Conservation (phyloP, 2,797 vertebrate species). For the Oceanodroma leucorhoa region DNA sequence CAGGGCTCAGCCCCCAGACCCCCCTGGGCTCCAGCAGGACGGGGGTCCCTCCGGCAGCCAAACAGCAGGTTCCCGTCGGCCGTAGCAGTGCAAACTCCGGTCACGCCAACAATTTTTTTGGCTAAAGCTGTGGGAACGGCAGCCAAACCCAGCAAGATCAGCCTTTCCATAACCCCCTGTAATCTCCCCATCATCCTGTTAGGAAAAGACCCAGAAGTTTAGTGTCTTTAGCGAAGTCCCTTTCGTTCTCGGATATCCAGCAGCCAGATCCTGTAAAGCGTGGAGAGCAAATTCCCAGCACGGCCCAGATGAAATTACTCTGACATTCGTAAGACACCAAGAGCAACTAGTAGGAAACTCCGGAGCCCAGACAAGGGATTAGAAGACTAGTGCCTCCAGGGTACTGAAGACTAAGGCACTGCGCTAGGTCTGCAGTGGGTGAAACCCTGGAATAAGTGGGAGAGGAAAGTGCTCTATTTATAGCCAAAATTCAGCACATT, state of each 20-base stretch:
- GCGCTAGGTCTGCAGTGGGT: not conserved
- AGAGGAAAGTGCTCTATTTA: constrained; percentile 40
- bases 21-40: not conserved
- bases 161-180: constrained; percentile 35
- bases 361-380: constrained; percentile 14
- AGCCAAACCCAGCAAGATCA: constrained; percentile 34
- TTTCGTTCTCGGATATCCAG: not conserved
- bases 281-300: constrained; percentile 32
- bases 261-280: constrained; percentile 35
- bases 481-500: constrained; percentile 40
- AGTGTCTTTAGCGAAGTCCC: not conserved
- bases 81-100: not conserved
- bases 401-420: not conserved
- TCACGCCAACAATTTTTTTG: not conserved
- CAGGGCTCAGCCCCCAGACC: not conserved
- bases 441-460: constrained; percentile 11
- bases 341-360: not conserved
- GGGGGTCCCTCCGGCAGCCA: not conserved
- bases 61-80: not conserved
- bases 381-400: not conserved
- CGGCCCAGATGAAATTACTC: not conserved
- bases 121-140: constrained; percentile 31
- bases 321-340: constrained; percentile 16
- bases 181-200: constrained; percentile 56
- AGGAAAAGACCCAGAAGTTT: constrained; percentile 11